Evolutionary conservation across 2,113 vertebrate genomes (phyloP), one percentile per base, ranked within the genome.

Genomic region (Tauraco erythrolophus): DNA sequence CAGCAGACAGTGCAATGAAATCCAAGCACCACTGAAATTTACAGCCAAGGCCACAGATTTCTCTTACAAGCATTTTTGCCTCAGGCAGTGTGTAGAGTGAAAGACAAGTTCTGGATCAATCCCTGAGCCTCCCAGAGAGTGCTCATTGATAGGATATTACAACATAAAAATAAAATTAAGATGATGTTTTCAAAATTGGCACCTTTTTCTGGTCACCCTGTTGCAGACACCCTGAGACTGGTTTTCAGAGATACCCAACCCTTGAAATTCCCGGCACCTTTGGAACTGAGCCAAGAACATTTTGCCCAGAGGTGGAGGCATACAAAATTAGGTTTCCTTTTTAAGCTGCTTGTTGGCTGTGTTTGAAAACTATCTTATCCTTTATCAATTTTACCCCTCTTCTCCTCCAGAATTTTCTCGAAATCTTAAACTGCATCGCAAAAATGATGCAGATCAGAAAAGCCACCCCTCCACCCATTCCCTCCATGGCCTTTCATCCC

Each of bases 331-430:
- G 25, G 71, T 88, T 92, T 83, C 45, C 39, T 89, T 93, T 91
- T 79, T 80, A 84, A 94, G 61, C 60, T 45, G 14, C 18, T 64
- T 30, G 41, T 64, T 96, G 83, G 79, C 90, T 81, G 35, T 95
- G 60, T 89, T 94, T 92, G 80, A 96, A 97, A 97, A 56, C 35
- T 35, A 45, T 74, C 84, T 77, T 90, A 80, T 35, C 68, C 48
- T 93, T 84, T 81, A 89, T 51, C 48, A 66, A 3, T 91, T 92
- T 84, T 77, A 92, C 27, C 8, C 11, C 14, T 78, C 43, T n/a
- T 9, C 35, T 51, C 60, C 50, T 81, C 68, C 58, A 84, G 80
- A 88, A 84, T 86, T 92, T 92, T 95, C 69, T 80, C 72, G 51
- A 95, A 94, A 75, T 84, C 39, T 60, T 91, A 51, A 92, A 61